Conservation (phyloP, 2,888 invertebrate genomes). For the Colletes collaris region DNA sequence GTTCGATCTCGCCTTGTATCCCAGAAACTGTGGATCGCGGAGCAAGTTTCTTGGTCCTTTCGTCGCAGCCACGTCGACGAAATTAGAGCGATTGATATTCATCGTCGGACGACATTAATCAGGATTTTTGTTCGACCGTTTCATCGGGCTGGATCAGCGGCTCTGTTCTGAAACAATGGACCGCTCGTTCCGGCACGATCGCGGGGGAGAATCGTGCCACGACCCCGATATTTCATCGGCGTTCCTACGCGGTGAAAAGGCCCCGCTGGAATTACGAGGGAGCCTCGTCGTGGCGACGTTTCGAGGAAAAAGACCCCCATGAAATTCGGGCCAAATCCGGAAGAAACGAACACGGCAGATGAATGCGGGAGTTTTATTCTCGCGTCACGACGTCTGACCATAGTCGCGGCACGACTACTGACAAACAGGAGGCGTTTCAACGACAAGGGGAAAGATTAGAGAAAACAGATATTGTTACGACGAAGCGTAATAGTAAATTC, state of each 20-base stretch:
- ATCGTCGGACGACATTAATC: slow-evolving; percentile 21
- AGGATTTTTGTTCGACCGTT: slow-evolving; percentile 28
- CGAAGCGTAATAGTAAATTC: no score
- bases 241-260: slow-evolving; percentile 7
- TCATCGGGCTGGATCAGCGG: slow-evolving; percentile 28
- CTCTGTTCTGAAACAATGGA: slow-evolving; percentile 18
- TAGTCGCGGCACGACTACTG: slow-evolving; percentile 34
- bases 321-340: background rate
- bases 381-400: slow-evolving; percentile 35
- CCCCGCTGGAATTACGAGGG: background rate
- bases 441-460: no score
- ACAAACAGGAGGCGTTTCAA: no score
- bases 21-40: no score
- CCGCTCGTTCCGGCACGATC: slow-evolving; percentile 10
- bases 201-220: slow-evolving; percentile 11
- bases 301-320: background rate
- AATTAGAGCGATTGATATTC: slow-evolving; percentile 12
- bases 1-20: no score
- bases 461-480: no score
- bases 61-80: background rate
- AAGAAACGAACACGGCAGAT: slow-evolving; percentile 13
- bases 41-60: background rate
- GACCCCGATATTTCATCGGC: slow-evolving; percentile 26
- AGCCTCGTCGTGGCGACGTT: background rate
- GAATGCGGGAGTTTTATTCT: slow-evolving; percentile 52